These are phyloP conservation scores for Pachyrhynchus sulphureomaculatus DNA, from an alignment of 1,140 invertebrate genomes.

Conservation along the genomic window DNA sequence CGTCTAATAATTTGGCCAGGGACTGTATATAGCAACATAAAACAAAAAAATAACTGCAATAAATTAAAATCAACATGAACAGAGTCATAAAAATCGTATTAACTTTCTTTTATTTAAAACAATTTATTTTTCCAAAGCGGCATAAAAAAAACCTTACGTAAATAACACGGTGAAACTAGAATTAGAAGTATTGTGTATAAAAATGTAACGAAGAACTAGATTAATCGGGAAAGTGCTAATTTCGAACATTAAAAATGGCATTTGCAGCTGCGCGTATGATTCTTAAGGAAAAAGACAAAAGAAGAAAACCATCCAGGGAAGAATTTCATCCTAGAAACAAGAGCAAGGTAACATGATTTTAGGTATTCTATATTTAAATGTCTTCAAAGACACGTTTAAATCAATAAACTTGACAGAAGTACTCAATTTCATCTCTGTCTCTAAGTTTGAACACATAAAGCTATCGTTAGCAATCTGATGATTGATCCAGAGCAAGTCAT, in stretches of 20 bases:
- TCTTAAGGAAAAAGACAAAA: slow-evolving; percentile 77
- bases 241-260: slow-evolving; percentile 59
- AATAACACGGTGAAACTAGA: too few species aligned
- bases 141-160: neutral
- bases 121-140: neutral
- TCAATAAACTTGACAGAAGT: neutral
- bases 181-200: neutral
- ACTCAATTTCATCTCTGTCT: neutral
- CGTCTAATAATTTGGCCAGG: too few species aligned
- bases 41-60: too few species aligned
- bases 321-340: slow-evolving; percentile 68
- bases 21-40: too few species aligned
- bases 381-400: neutral
- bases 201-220: slow-evolving; percentile 2
- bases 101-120: too few species aligned
- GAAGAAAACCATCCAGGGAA: slow-evolving; percentile 76
- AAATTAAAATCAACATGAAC: too few species aligned
- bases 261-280: slow-evolving; percentile 82
- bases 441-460: too few species aligned
- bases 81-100: too few species aligned
- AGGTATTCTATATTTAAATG: neutral
- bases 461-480: too few species aligned
- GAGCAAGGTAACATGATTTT: slow-evolving; percentile 68
- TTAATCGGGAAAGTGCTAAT: neutral
- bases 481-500: too few species aligned